Percentiles rank a stretch among this genome's conserved stretches.
Conservation (phyloP, 1,140 invertebrate genomes). For the Brachionus rotundiformis region DNA sequence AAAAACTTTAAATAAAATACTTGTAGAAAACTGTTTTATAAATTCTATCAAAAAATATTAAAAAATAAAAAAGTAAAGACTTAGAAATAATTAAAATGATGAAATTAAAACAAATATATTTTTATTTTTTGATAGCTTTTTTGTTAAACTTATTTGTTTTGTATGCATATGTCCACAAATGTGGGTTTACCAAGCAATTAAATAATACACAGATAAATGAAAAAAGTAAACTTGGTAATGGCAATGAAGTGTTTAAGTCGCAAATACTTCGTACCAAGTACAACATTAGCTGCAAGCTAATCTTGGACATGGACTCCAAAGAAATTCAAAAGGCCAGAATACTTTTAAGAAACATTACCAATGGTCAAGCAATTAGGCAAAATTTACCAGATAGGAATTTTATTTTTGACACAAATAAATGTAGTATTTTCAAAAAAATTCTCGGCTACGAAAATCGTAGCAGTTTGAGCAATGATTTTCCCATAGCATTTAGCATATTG, state of each 20-base stretch:
- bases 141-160: too few species aligned
- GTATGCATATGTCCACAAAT: too few species aligned
- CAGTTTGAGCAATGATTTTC: not conserved
- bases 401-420: not conserved
- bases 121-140: too few species aligned
- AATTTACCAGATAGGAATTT: not conserved
- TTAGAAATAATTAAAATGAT: too few species aligned
- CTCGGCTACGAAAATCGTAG: not conserved
- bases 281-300: not conserved
- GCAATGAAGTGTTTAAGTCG: not conserved
- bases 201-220: not conserved
- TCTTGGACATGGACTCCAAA: not conserved
- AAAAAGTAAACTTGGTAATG: not conserved
- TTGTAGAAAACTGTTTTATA: too few species aligned
- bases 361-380: not conserved
- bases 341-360: not conserved
- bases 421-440: not conserved
- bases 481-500: constrained; percentile 57
- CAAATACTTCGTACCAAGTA: not conserved
- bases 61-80: too few species aligned
- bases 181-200: too few species aligned
- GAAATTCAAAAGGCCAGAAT: not conserved
- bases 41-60: too few species aligned
- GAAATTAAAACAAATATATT: too few species aligned
- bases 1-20: too few species aligned